phyloP scores from a whole-genome alignment of 2,888 invertebrate species.

The Pristionchus arcanus region DNA sequence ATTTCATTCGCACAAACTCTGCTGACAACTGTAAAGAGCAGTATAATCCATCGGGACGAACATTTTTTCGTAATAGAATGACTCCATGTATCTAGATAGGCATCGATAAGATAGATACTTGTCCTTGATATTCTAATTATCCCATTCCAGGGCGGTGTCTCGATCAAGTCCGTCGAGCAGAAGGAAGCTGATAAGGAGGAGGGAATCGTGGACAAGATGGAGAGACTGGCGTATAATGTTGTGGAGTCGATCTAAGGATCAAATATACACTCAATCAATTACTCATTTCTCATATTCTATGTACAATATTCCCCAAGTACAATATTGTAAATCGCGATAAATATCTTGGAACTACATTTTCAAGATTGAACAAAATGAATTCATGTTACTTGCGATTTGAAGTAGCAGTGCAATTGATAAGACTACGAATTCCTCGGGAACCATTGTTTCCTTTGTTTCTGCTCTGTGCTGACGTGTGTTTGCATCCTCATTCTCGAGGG shows the following conservation, averaged over 20 bases:
- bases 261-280: too few relatives aligned
- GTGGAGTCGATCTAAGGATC: too few relatives aligned
- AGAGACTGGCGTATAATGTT: background rate
- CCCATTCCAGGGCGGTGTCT: background rate
- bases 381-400: background rate
- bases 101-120: too few relatives aligned
- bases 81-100: too few relatives aligned
- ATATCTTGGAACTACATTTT: too few relatives aligned
- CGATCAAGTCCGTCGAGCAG: background rate
- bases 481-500: background rate
- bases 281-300: background rate
- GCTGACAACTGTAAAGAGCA: too few relatives aligned
- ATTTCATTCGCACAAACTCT: too few relatives aligned
- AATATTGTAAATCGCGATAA: too few relatives aligned
- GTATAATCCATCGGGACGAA: too few relatives aligned
- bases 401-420: background rate
- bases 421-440: background rate
- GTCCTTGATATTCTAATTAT: background rate
- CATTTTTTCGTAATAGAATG: too few relatives aligned
- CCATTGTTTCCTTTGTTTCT: background rate
- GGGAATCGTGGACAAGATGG: background rate
- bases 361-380: too few relatives aligned
- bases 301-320: background rate
- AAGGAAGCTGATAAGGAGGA: background rate
- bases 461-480: background rate